A percentile compares a stretch with the other conserved stretches of the same genome.
These are phyloP conservation scores for Ondatra zibethicus DNA, from an alignment of 2,113 vertebrate genomes.

Conservation along the genomic window DNA sequence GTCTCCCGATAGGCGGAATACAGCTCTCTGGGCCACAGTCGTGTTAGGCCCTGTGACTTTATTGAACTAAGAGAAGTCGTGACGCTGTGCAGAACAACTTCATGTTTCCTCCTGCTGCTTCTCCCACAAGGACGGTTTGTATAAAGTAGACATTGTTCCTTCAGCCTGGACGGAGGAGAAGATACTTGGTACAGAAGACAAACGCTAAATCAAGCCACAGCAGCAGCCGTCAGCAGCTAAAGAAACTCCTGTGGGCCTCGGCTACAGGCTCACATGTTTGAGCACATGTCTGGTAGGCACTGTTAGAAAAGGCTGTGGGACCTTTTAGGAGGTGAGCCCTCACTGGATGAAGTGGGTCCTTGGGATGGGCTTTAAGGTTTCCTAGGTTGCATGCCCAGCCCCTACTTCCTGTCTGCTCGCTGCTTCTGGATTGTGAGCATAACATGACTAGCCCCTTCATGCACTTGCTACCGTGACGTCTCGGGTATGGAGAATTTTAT, in stretches of 20 bases:
- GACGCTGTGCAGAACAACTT: neutral
- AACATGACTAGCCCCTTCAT: too few relatives aligned
- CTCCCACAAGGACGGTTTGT: neutral
- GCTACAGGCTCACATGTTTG: neutral
- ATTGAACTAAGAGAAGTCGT: neutral
- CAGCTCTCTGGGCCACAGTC: accelerated
- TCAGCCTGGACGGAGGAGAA: neutral
- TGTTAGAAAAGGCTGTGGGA: neutral
- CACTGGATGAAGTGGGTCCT: neutral
- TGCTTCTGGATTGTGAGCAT: neutral
- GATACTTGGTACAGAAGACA: neutral
- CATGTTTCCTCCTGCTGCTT: neutral
- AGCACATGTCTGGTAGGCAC: neutral
- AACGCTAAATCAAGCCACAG: neutral
- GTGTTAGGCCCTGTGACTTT: neutral
- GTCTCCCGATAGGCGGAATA: neutral
- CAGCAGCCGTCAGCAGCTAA: neutral
- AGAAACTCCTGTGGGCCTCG: neutral
- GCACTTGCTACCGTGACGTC: neutral
- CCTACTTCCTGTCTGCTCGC: neutral
- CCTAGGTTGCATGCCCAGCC: neutral
- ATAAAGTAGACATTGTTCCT: neutral
- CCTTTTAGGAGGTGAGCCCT: neutral
- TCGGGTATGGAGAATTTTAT: too few relatives aligned
- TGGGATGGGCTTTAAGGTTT: neutral